phyloP scores from a whole-genome alignment of 2,888 invertebrate species.

The Ornithoptera alexandrae region DNA sequence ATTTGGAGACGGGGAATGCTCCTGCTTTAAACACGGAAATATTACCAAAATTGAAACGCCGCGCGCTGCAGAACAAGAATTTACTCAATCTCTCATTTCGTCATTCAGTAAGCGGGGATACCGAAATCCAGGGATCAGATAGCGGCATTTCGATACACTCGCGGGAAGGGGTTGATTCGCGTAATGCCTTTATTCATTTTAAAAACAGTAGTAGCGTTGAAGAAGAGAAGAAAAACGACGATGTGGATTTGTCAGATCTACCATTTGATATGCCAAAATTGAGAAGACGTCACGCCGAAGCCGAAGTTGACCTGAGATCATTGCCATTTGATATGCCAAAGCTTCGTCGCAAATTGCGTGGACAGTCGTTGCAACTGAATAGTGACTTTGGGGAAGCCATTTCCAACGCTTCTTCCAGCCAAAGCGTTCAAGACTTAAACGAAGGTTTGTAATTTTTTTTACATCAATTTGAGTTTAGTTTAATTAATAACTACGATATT shows the following conservation, averaged over 20 bases:
- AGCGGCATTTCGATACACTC: constrained; percentile 94
- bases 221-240: constrained; percentile 74
- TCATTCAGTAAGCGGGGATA: constrained; percentile 82
- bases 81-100: constrained; percentile 83
- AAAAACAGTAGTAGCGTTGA: constrained; percentile 80
- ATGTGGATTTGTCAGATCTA: constrained; percentile 86
- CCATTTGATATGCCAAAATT: constrained; percentile 95
- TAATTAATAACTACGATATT: not conserved
- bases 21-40: constrained; percentile 74
- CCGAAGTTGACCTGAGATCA: constrained; percentile 89
- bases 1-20: constrained; percentile 67
- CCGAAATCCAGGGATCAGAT: constrained; percentile 91
- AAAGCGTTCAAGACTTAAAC: constrained; percentile 88
- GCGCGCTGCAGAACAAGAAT: constrained; percentile 88
- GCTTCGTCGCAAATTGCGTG: constrained; percentile 86
- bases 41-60: constrained; percentile 81
- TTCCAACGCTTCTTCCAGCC: constrained; percentile 90
- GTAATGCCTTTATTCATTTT: constrained; percentile 81
- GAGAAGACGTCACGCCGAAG: constrained; percentile 85
- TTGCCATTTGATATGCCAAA: constrained; percentile 96
- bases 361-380: constrained; percentile 81
- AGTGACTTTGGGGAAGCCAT: constrained; percentile 84
- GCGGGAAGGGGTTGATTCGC: constrained; percentile 86
- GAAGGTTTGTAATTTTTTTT: constrained; percentile 71
- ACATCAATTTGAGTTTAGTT: no score